Evolutionary conservation across 2,888 invertebrate species (phyloP), one percentile per base, ranked within the genome.

Genomic region (Eupithecia inturbata): DNA sequence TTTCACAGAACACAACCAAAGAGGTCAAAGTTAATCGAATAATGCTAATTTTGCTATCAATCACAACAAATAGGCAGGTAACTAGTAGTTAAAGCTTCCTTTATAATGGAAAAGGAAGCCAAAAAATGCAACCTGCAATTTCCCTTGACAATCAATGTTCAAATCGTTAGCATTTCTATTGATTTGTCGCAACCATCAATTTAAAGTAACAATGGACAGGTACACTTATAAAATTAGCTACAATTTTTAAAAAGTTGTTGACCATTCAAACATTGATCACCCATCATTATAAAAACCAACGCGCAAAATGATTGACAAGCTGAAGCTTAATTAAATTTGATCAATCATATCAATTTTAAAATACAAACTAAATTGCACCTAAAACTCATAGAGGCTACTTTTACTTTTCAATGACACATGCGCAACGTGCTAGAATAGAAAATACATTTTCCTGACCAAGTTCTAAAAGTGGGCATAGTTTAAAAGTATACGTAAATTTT

Each of bases 281-380:
- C 78, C 87, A 81, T 88, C 74, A 90, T 89, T 87, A 85, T 81
- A 82, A 78, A 80, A 84, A 83, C 81, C 82, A 82, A 84, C 84
- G 79, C 79, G 84, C 81, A 81, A 84, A 81, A 77, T 82, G 83
- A 83, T 80, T 81, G 79, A 71, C 73, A 72, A 77, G 83, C 84
- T 88, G 87, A 89, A 86, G 79, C 84, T 81, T 87, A 88, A 92
- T 92, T 91, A 90, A 87, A 87, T 85, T 77, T 77, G 26, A 57
- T 57, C 82, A 84, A 88, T 83, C 83, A 81, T 82, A 85, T 85
- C 83, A 85, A 87, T 83, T 78, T 78, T 73, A 67, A 77, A 69
- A 77, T 78, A 70, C 73, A 78, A 75, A 10, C 45, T 39, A 57
- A 73, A 64, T 14, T 66, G 67, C 10, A 67, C 62, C 63, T 67